Base-by-base conservation (phyloP, 2,797 vertebrate genomes). In the Dendrocincla tyrannina region DNA sequence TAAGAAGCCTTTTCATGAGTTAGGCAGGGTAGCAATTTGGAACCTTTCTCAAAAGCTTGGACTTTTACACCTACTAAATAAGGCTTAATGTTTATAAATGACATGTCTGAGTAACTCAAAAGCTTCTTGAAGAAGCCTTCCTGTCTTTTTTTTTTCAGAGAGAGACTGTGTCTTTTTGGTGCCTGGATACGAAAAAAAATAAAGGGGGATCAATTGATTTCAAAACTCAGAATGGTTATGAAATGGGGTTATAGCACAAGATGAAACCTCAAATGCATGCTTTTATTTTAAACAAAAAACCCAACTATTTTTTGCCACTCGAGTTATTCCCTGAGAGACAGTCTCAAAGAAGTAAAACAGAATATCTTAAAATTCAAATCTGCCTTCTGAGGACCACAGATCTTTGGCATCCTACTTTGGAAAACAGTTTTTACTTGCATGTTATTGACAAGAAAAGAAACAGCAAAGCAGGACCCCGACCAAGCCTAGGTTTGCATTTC, bases 41-140 rank as follows among this genome's bases (percentile, higher is more conserved):
- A 92, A 93, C 80, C 52, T 82, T 87, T 94, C 72, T 85, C 74
- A 93, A 87, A 89, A 95, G 67, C 77, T 41, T 96, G 91, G 92
- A 72, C 93, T 88, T 91, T 35, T 6, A 85, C 85, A 93, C 75
- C 92, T 75, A 14, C 64, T 82, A 91, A 95, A 92, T 79, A 92
- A 80, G 60, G 72, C 47, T 88, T 89, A 94, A 91, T 93, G 86
- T 92, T 95, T 91, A 92, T 87, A 89, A 94, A 89, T 0, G 3
- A 47, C n/a, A 66, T 35, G 52, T 70, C 78, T 85, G 81, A 89
- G 67, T 70, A 83, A 82, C 75, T 87, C 84, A 75, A 62, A 52
- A 88, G 60, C 12, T 42, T 70, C 33, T 70, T 56, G 32, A 85
- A 91, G 67, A 85, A 92, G 56, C 42, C 70, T 81, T 67, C 37